These are phyloP conservation scores for Tachina lurida DNA, from an alignment of 2,888 invertebrate genomes.

Conservation along the genomic window DNA sequence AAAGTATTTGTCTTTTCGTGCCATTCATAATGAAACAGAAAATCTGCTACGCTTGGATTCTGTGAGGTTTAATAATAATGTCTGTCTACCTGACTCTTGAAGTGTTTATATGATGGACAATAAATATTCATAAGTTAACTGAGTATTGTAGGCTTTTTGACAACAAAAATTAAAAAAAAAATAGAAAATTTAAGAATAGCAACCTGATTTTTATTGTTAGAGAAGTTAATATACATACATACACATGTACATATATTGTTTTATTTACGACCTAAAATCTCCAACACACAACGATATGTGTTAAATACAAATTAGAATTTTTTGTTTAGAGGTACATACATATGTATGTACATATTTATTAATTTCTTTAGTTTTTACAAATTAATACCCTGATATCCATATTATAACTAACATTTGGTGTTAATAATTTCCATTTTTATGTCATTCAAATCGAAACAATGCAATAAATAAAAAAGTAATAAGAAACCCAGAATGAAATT, in stretches of 20 bases:
- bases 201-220: constrained; percentile 54
- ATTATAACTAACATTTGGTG: constrained; percentile 21
- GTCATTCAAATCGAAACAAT: constrained; percentile 28
- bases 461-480: neutral
- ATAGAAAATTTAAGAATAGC: neutral
- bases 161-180: constrained; percentile 50
- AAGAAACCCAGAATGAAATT: neutral
- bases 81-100: constrained; percentile 33
- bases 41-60: neutral
- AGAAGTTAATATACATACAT: constrained; percentile 44
- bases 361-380: constrained; percentile 50
- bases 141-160: constrained; percentile 35
- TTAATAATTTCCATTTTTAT: constrained; percentile 45
- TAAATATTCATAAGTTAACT: constrained; percentile 46
- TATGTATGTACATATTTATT: neutral
- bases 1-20: neutral
- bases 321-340: constrained; percentile 18
- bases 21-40: constrained; percentile 23
- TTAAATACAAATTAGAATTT: constrained; percentile 31
- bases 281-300: constrained; percentile 23
- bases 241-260: constrained; percentile 31
- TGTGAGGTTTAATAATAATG: constrained; percentile 14
- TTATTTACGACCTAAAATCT: constrained; percentile 52
- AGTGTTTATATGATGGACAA: constrained; percentile 40
- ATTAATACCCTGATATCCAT: constrained; percentile 41